Evolutionary conservation across 2,797 vertebrate genomes (phyloP), one percentile per base, ranked within the genome.

Genomic region (Bufotes viridis): DNA sequence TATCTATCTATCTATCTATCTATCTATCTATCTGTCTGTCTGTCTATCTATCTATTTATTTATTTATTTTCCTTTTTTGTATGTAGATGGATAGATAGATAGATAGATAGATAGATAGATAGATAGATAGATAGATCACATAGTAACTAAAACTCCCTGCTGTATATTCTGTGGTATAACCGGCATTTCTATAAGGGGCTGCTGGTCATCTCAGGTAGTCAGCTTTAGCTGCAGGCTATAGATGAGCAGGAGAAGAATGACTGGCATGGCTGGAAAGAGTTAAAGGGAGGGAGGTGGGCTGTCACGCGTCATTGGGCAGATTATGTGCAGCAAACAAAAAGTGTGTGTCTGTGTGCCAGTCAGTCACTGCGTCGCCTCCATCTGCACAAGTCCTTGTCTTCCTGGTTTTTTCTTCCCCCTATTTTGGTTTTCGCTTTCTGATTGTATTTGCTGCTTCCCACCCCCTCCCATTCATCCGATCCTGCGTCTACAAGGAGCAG

Each of bases 291-390:
- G 96, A 97, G 96, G 95, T 92, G 93, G 95, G 96, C 96, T 96
- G 96, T 97, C 97, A 98, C 97, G 97, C 97, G 97, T 98, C 97
- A 98, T 97, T 98, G 97, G 96, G 96, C 96, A 96, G 97, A 98
- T 98, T 97, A 98, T 97, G 97, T 96, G 97, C 96, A 91, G 97
- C 97, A 97, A 97, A 99, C 98, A 99, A 98, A 99, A 98, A 97
- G 97, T 98, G 97, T 97, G 97, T 96, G 96, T 96, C 96, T 95
- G 96, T 94, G 96, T 95, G 97, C 95, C 97, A 96, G 96, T 95
- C 96, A 96, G 96, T 95, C 96, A 97, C 95, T 97, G 96, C 96
- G 93, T 91, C 95, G 96, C 95, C 94, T 96, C 97, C 97, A 96
- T 97, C 97, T 96, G 97, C 94, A 94, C 95, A 92, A 94, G 93